Evolutionary conservation across 2,113 vertebrate species (phyloP).

Genomic region (Lamprotornis superbus): DNA sequence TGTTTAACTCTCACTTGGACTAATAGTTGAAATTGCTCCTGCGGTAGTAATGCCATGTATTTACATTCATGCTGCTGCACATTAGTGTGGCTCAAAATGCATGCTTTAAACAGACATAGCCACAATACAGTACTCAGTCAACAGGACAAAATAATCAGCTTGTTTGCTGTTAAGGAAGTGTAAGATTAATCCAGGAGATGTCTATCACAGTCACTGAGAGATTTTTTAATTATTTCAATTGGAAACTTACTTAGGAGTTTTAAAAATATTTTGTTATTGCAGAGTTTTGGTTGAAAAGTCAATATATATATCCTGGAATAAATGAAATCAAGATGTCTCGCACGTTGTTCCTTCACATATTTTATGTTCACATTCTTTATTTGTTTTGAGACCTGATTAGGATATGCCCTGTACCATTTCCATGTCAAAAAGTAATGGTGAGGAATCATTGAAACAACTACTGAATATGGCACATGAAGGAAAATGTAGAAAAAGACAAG

Average conservation of each 20-base stretch:
- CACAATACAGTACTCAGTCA: neutral
- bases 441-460: neutral
- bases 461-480: accelerated
- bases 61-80: slow-evolving; percentile 17
- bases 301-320: neutral
- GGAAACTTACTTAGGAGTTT: neutral
- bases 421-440: neutral
- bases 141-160: neutral
- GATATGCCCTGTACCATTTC: neutral
- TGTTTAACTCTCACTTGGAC: slow-evolving; percentile 2
- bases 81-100: neutral
- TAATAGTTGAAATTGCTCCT: slow-evolving; percentile 15
- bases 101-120: neutral
- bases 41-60: neutral
- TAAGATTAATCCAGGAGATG: neutral
- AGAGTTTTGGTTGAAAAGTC: neutral
- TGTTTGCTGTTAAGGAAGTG: neutral
- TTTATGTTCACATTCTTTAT: neutral
- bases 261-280: neutral
- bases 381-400: neutral
- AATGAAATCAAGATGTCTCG: neutral
- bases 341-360: neutral
- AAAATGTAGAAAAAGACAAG: neutral
- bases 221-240: neutral
- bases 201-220: neutral